Evolutionary conservation across 2,888 invertebrate genomes (phyloP).

Genomic region (Polylopha cassiicola): DNA sequence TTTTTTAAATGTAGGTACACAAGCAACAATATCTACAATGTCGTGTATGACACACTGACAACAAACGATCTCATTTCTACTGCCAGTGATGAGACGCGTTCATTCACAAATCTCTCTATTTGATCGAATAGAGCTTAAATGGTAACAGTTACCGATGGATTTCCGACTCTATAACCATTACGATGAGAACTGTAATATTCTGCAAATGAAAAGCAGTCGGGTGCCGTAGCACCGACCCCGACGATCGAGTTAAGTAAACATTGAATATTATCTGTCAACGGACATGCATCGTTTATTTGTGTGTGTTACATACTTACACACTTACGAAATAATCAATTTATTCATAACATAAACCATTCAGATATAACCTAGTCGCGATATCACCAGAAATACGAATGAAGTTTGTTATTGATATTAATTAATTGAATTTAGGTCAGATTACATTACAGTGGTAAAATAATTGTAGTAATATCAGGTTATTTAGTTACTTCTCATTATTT

Average conservation of each 20-base stretch:
- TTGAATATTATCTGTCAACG: slow-evolving; percentile 75
- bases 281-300: slow-evolving; percentile 58
- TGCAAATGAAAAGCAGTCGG: slow-evolving; percentile 34
- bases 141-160: slow-evolving; percentile 39
- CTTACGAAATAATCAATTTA: slow-evolving; percentile 61
- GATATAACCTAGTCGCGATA: slow-evolving; percentile 32
- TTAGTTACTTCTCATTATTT: too few relatives aligned
- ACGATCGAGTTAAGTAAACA: slow-evolving; percentile 75
- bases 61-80: slow-evolving; percentile 54
- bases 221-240: slow-evolving; percentile 59
- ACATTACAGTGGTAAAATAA: slow-evolving; percentile 23
- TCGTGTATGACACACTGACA: slow-evolving; percentile 42
- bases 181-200: slow-evolving; percentile 42
- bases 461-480: slow-evolving; percentile 14
- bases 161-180: slow-evolving; percentile 51
- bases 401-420: slow-evolving; percentile 34
- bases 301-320: slow-evolving; percentile 50
- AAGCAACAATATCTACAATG: slow-evolving; percentile 32
- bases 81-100: slow-evolving; percentile 72
- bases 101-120: slow-evolving; percentile 63
- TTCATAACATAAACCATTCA: slow-evolving; percentile 57
- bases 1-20: too few relatives aligned
- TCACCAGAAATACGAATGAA: slow-evolving; percentile 26
- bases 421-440: slow-evolving; percentile 44
- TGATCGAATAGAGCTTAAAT: slow-evolving; percentile 54